A percentile compares a stretch with the other conserved stretches of the same genome.
These are phyloP conservation scores for Anastrepha obliqua DNA, from an alignment of 1,140 invertebrate genomes.

Conservation along the genomic window DNA sequence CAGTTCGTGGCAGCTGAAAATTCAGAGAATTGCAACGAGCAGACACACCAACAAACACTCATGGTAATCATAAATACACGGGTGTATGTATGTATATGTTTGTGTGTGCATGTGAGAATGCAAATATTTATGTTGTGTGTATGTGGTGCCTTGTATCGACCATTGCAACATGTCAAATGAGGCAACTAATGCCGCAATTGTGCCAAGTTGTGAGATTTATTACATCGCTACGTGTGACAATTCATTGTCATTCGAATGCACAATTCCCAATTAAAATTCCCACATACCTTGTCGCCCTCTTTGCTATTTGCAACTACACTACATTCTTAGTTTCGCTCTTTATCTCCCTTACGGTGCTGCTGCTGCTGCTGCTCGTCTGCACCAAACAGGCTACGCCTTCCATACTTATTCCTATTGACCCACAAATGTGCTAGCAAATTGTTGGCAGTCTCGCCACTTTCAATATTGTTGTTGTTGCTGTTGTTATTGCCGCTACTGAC, in stretches of 20 bases:
- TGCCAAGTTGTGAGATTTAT: slow-evolving; percentile 42
- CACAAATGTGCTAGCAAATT: slow-evolving; percentile 1
- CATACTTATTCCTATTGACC: neutral
- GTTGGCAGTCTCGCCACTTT: neutral
- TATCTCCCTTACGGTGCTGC: neutral
- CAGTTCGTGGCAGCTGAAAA: neutral
- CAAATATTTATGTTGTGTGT: neutral
- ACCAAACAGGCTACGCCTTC: neutral
- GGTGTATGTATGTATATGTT: neutral
- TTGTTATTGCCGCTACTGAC: neutral
- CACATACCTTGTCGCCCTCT: neutral
- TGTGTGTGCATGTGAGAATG: neutral
- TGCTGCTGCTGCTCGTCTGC: neutral
- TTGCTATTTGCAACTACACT: neutral
- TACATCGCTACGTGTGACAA: slow-evolving; percentile 34
- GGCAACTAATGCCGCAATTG: slow-evolving; percentile 31
- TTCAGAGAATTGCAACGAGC: neutral
- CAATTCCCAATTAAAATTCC: slow-evolving; percentile 35
- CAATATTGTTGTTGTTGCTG: neutral
- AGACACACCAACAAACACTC: neutral
- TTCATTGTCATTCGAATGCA: slow-evolving; percentile 2
- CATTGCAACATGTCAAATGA: neutral
- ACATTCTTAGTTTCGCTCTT: neutral
- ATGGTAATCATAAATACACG: neutral
- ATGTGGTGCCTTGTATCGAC: neutral